A percentile compares a stretch with the other conserved stretches of the same genome.
Conservation (phyloP, 2,888 invertebrate genomes). For the Leucania comma region DNA sequence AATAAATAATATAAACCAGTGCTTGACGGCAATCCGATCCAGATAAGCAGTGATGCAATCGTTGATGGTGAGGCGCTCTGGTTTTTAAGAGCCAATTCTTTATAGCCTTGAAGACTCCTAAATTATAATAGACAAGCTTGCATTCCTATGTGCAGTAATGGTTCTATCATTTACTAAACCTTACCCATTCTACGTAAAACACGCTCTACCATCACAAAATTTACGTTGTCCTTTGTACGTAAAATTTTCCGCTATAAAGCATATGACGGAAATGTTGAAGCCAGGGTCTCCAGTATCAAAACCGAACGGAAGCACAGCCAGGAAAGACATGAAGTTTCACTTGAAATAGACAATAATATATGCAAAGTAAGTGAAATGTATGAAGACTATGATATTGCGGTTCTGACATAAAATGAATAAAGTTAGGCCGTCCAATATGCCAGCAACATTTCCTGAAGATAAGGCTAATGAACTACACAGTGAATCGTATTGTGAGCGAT, state of each 20-base stretch:
- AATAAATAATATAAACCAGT: too few relatives aligned
- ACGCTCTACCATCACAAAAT: background rate
- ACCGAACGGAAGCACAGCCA: conserved; percentile 9
- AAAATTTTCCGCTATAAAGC: background rate
- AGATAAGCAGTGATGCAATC: too few relatives aligned
- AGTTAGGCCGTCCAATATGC: conserved; percentile 43
- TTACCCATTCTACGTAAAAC: background rate
- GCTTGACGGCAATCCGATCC: too few relatives aligned
- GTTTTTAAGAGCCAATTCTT: too few relatives aligned
- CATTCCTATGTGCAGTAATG: too few relatives aligned
- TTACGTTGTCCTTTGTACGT: background rate
- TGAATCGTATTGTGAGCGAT: background rate
- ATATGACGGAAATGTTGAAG: conserved; percentile 6
- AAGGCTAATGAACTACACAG: conserved; percentile 18
- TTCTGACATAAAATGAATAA: conserved; percentile 24
- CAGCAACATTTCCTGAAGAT: conserved; percentile 36
- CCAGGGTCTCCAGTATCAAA: background rate
- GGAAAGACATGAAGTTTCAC: conserved; percentile 1
- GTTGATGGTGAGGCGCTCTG: too few relatives aligned
- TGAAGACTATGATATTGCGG: background rate
- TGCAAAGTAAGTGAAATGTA: conserved; percentile 34
- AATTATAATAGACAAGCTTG: too few relatives aligned
- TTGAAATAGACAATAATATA: conserved; percentile 12
- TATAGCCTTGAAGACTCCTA: too few relatives aligned
- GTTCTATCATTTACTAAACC: too few relatives aligned